Evolutionary conservation across 2,113 vertebrate genomes (phyloP).

Genomic region (Leptosomus discolor): DNA sequence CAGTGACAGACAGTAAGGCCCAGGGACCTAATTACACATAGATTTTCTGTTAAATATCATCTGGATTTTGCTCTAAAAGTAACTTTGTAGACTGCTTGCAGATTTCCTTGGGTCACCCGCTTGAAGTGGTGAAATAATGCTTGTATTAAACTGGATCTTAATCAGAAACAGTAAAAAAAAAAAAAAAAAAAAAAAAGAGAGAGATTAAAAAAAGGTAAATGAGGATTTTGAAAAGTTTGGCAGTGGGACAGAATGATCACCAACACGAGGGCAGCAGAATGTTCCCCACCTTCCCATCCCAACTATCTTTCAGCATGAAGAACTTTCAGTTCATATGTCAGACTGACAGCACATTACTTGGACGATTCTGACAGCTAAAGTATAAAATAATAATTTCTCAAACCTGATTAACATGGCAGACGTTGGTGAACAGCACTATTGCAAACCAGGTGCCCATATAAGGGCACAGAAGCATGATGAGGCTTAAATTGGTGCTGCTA

Average conservation of each 20-base stretch:
- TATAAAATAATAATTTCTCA: not conserved
- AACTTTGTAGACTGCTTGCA: not conserved
- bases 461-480: accelerated
- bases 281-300: not conserved
- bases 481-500: not conserved
- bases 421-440: not conserved
- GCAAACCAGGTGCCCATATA: not conserved
- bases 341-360: not conserved
- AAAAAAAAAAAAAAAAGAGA: not conserved
- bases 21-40: not conserved
- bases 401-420: not conserved
- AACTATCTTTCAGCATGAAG: not conserved
- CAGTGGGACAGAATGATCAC: not conserved
- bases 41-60: not conserved
- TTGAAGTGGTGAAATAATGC: not conserved
- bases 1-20: not conserved
- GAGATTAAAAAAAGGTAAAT: too few species aligned
- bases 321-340: not conserved
- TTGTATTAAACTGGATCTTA: not conserved
- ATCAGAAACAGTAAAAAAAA: not conserved
- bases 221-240: not conserved
- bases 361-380: not conserved
- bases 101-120: not conserved
- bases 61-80: not conserved
- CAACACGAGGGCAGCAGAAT: not conserved